Evolutionary conservation across 2,113 vertebrate genomes (phyloP).

Genomic region (Octodon degus): DNA sequence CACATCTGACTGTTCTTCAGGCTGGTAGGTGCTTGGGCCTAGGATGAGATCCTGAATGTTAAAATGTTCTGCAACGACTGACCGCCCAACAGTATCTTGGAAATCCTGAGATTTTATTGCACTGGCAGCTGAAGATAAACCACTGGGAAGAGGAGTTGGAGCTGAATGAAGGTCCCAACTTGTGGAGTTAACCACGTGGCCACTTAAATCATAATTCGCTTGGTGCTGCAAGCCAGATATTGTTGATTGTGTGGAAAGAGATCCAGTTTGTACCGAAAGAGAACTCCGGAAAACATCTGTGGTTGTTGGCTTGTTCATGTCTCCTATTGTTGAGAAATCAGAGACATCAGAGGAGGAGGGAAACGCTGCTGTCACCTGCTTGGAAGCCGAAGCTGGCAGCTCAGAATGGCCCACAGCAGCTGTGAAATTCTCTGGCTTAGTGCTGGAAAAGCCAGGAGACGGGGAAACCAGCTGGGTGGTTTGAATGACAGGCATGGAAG

Average conservation of each 20-base stretch:
- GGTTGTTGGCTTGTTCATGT: neutral
- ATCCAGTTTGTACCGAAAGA: slow-evolving; percentile 55
- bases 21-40: neutral
- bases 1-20: neutral
- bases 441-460: slow-evolving; percentile 19
- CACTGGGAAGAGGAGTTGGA: neutral
- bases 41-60: slow-evolving; percentile 48
- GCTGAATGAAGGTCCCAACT: slow-evolving; percentile 38
- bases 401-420: slow-evolving; percentile 53
- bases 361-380: slow-evolving; percentile 29
- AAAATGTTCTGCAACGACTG: slow-evolving; percentile 41
- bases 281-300: slow-evolving; percentile 69
- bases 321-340: slow-evolving; percentile 52
- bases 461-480: neutral
- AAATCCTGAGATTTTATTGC: slow-evolving; percentile 41
- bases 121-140: slow-evolving; percentile 60
- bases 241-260: neutral
- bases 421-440: slow-evolving; percentile 54
- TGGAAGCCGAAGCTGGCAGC: slow-evolving; percentile 58
- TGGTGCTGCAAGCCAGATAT: slow-evolving; percentile 68
- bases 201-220: slow-evolving; percentile 67
- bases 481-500: neutral
- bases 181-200: slow-evolving; percentile 47
- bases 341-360: slow-evolving; percentile 57
- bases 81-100: slow-evolving; percentile 33